Conservation (phyloP, 2,888 invertebrate genomes). For the Pegoplata infirma region DNA sequence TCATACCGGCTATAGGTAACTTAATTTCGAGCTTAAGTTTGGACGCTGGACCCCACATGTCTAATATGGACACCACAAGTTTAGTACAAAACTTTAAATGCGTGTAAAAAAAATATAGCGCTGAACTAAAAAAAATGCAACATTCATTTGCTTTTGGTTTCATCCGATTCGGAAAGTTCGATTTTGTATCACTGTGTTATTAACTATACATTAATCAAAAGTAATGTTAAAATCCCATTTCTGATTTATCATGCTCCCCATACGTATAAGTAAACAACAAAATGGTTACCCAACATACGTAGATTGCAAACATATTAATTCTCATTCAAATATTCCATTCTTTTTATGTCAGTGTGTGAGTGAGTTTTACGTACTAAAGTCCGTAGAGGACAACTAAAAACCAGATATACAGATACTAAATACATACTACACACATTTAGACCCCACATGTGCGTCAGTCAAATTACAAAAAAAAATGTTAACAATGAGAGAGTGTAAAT, state of each 20-base stretch:
- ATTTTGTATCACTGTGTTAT: too few species aligned
- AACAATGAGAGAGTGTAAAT: constrained; percentile 4
- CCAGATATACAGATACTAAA: background rate
- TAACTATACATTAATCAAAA: too few species aligned
- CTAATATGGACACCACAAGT: too few species aligned
- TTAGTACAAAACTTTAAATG: too few species aligned
- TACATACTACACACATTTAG: background rate
- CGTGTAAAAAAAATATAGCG: too few species aligned
- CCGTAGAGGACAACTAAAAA: background rate
- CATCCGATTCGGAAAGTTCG: too few species aligned
- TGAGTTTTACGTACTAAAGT: background rate
- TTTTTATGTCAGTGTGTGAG: background rate
- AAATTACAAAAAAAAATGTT: background rate
- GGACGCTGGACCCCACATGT: too few species aligned
- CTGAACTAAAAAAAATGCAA: too few species aligned
- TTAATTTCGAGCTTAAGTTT: too few species aligned
- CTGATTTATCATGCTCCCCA: background rate
- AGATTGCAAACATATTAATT: background rate
- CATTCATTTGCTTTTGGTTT: too few species aligned
- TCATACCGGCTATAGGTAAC: too few species aligned
- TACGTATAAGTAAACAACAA: background rate
- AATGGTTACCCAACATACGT: background rate
- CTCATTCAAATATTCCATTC: background rate
- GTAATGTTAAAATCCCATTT: background rate
- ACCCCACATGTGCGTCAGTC: constrained; percentile 12